Percentiles rank a stretch among this genome's conserved stretches.
Evolutionary conservation across 2,888 invertebrate genomes (phyloP).

Genomic region (Agrochola circellaris): DNA sequence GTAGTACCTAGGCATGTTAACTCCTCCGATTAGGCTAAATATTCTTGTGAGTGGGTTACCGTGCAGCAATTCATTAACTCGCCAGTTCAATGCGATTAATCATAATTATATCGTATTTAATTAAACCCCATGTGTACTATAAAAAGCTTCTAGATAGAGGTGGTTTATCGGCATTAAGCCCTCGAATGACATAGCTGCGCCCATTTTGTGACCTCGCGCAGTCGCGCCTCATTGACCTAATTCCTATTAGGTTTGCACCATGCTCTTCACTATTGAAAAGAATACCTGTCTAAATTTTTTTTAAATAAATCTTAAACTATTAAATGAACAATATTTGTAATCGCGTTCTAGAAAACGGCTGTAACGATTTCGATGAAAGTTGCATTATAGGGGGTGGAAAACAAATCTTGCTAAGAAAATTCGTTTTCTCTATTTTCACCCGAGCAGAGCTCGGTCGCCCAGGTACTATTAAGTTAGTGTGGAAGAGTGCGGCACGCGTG

Average conservation of each 20-base stretch:
- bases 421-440: no score
- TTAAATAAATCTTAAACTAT: no score
- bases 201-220: conserved; percentile 50
- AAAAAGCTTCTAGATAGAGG: conserved; percentile 1
- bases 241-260: conserved; percentile 25
- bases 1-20: background rate
- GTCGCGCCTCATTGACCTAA: conserved; percentile 42
- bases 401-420: no score
- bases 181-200: conserved; percentile 43
- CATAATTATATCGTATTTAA: background rate
- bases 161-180: conserved; percentile 40
- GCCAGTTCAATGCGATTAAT: background rate
- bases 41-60: background rate
- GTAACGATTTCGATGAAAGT: no score
- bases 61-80: background rate
- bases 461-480: no score
- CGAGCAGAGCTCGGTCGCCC: no score
- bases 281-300: background rate
- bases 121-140: background rate
- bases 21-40: background rate
- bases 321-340: no score
- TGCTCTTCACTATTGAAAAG: conserved; percentile 5
- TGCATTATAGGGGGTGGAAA: no score
- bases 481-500: no score
- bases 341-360: no score